A percentile compares a stretch with the other conserved stretches of the same genome.
Evolutionary conservation across 2,797 vertebrate genomes (phyloP).

Genomic region (Pachyuromys duprasi): DNA sequence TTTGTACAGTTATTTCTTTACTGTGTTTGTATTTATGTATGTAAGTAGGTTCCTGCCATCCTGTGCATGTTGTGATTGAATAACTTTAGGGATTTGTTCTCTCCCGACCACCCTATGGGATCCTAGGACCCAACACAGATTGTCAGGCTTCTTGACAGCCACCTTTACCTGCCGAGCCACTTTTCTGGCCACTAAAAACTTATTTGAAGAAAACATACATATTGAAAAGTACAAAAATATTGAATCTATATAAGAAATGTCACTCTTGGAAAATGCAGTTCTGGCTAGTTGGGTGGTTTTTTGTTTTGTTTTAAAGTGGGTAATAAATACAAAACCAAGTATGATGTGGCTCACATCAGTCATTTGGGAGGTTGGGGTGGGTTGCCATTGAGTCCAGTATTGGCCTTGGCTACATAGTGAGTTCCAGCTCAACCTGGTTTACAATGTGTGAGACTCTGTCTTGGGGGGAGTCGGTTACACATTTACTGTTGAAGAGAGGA

Average conservation of each 20-base stretch:
- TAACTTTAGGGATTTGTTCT: background rate
- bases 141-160: too few relatives aligned
- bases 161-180: background rate
- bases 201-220: background rate
- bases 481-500: conserved; percentile 25
- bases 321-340: background rate
- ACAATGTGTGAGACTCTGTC: background rate
- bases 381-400: background rate
- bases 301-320: background rate
- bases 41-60: background rate
- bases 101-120: background rate
- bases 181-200: background rate
- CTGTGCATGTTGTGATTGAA: background rate
- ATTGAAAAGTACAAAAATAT: background rate
- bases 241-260: background rate
- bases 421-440: background rate
- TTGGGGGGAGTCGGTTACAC: background rate
- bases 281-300: background rate
- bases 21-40: background rate
- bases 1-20: background rate
- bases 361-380: background rate
- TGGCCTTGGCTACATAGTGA: background rate
- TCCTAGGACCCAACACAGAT: background rate
- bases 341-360: background rate
- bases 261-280: background rate